Conservation (phyloP, 2,113 vertebrate genomes). For the Pelvicachromis taeniatus region DNA sequence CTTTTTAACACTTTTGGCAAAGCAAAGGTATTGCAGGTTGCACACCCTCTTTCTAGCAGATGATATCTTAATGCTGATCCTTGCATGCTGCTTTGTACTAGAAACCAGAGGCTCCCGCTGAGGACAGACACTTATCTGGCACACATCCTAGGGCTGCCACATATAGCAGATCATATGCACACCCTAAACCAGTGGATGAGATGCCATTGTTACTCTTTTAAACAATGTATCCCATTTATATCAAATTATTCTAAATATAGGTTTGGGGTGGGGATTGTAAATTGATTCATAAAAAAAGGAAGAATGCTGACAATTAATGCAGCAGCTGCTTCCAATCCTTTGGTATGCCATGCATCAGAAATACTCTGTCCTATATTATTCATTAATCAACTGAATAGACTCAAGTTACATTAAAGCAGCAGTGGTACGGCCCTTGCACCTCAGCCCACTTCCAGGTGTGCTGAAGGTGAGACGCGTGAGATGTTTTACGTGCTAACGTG, state of each 20-base stretch:
- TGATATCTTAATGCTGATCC: conserved; percentile 31
- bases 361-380: background rate
- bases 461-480: background rate
- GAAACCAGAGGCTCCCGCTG: conserved; percentile 20
- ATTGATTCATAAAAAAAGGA: background rate
- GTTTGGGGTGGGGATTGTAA: background rate
- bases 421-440: background rate
- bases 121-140: background rate
- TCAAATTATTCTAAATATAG: background rate
- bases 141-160: background rate
- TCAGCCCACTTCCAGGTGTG: background rate
- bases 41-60: background rate
- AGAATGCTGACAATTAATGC: background rate
- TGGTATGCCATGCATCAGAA: background rate
- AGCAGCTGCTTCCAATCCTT: background rate
- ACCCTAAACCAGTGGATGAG: background rate
- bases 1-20: conserved; percentile 5
- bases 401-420: background rate
- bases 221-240: background rate
- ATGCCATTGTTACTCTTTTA: background rate
- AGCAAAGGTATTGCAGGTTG: background rate
- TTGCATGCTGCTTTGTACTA: background rate
- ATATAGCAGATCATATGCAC: background rate
- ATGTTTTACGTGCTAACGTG: background rate
- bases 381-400: background rate